Percentiles rank a stretch among this genome's conserved stretches.
phyloP scores from a whole-genome alignment of 2,797 vertebrate species.

The Danio albolineatus region DNA sequence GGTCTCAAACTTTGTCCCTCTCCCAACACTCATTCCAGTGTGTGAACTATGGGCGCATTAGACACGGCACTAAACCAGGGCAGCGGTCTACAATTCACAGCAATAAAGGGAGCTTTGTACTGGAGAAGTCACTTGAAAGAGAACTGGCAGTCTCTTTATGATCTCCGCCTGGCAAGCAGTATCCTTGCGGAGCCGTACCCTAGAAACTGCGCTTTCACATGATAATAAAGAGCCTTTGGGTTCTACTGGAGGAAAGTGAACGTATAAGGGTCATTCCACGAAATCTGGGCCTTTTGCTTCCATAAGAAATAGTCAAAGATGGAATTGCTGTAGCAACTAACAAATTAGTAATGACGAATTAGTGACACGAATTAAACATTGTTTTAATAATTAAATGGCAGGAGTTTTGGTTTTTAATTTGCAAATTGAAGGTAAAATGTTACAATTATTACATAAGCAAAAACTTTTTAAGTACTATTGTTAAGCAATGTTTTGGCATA shows the following conservation, averaged over 20 bases:
- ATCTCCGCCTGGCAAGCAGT: conserved; percentile 75
- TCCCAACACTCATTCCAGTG: conserved; percentile 76
- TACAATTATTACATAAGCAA: too few relatives aligned
- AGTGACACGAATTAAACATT: too few relatives aligned
- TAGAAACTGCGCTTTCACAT: conserved; percentile 78
- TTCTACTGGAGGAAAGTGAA: conserved; percentile 63
- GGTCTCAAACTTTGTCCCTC: conserved; percentile 84
- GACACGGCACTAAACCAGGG: conserved; percentile 83
- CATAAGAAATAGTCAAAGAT: too few relatives aligned
- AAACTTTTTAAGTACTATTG: too few relatives aligned
- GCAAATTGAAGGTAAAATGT: too few relatives aligned
- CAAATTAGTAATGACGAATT: too few relatives aligned
- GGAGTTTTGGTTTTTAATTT: too few relatives aligned
- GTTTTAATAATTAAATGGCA: too few relatives aligned
- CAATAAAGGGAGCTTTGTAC: conserved; percentile 83
- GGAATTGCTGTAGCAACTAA: too few relatives aligned
- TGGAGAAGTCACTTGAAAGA: conserved; percentile 84
- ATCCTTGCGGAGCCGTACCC: conserved; percentile 72
- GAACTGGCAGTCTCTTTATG: conserved; percentile 81
- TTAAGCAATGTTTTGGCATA: too few relatives aligned
- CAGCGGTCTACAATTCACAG: conserved; percentile 79
- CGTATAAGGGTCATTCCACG: not conserved
- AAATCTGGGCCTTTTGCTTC: too few relatives aligned
- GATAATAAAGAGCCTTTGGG: conserved; percentile 70
- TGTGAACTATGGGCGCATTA: conserved; percentile 80